A percentile compares a stretch with the other conserved stretches of the same genome.
Evolutionary conservation across 2,113 vertebrate genomes (phyloP).

Genomic region (Ellobius talpinus): DNA sequence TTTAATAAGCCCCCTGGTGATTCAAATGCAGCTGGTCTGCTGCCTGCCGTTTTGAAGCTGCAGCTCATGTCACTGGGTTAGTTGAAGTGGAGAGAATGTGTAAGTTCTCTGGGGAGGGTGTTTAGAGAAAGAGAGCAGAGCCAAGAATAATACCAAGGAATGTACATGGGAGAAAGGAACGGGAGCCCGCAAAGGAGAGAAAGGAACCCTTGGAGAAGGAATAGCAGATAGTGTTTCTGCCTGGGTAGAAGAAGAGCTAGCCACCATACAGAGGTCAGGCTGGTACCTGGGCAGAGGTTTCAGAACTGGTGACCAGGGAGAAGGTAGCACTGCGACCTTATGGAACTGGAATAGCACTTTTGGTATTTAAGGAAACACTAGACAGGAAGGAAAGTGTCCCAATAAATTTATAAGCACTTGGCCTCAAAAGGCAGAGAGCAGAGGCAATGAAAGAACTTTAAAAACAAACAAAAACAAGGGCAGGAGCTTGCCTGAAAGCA

Average conservation of each 20-base stretch:
- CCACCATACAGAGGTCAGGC: background rate
- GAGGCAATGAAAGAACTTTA: background rate
- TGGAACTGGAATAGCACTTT: background rate
- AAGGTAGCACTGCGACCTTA: background rate
- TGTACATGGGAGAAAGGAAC: background rate
- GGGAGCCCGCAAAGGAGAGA: background rate
- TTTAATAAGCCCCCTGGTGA: background rate
- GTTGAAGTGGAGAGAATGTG: background rate
- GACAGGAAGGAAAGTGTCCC: background rate
- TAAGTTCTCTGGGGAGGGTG: background rate
- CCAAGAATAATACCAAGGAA: slow-evolving; percentile 9
- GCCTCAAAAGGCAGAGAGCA: background rate
- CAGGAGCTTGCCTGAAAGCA: background rate
- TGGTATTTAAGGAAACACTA: slow-evolving; percentile 50
- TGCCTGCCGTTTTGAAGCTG: slow-evolving; percentile 11
- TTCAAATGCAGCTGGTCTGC: slow-evolving; percentile 17
- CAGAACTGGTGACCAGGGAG: background rate
- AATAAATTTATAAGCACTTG: background rate
- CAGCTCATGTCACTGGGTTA: background rate
- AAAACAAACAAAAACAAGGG: background rate
- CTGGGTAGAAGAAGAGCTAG: background rate
- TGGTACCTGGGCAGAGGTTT: background rate
- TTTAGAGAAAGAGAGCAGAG: background rate
- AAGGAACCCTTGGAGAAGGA: background rate
- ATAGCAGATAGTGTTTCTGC: background rate